phyloP scores from a whole-genome alignment of 2,113 vertebrate species.

The Pachycephala philippinensis region DNA sequence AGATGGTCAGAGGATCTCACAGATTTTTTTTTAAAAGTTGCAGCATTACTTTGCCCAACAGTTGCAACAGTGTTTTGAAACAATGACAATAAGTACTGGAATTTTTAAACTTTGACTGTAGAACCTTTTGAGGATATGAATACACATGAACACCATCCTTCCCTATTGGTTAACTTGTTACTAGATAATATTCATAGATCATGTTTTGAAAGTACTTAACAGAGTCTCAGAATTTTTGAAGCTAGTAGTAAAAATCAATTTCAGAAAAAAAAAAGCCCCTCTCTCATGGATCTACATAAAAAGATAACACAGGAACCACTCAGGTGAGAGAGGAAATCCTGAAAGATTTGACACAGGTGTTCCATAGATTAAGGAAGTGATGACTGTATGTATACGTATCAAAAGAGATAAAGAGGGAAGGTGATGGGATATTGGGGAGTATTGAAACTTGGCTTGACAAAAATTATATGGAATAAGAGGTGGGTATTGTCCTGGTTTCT shows the following conservation, averaged over 20 bases:
- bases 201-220: not conserved
- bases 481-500: not conserved
- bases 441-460: not conserved
- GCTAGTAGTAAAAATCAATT: not conserved
- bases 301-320: not conserved
- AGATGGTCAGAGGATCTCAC: not conserved
- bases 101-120: not conserved
- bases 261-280: not conserved
- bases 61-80: not conserved
- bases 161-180: not conserved
- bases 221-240: not conserved
- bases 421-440: not conserved
- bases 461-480: not conserved
- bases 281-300: not conserved
- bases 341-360: not conserved
- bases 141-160: not conserved
- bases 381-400: not conserved
- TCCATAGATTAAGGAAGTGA: not conserved
- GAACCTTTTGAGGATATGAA: not conserved
- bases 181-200: not conserved
- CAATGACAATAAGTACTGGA: not conserved
- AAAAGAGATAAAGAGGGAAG: not conserved
- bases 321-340: not conserved
- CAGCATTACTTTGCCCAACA: not conserved
- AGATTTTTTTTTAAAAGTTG: not conserved